Base-by-base conservation (phyloP, 2,888 invertebrate genomes). In the Lomographa bimaculata region DNA sequence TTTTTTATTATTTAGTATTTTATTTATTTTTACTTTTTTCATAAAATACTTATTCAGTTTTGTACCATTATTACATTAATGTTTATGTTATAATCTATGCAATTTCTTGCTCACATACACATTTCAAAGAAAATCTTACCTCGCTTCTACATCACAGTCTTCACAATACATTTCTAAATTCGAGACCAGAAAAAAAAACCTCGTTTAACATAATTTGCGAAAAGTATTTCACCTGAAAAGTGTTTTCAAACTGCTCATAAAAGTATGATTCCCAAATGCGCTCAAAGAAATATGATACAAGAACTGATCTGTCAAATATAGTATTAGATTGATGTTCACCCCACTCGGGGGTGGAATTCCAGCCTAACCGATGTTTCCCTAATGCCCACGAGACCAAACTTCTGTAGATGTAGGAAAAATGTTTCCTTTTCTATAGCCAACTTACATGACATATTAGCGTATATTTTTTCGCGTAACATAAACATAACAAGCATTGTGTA, bases 321-420 rank as follows among this genome's bases (percentile, higher is more conserved):
- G 56, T 64, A 58, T 57, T 61, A 69, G 76, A 77, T 76, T 73
- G 76, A 77, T 76, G 75, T 54, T 63, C 50, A 63, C 57, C 57
- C 71, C 55, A 65, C n/a, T 37, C 43, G 38, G 46, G 46, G 36
- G 39, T 41, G 32, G 44, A 38, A 47, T 46, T 47, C 38, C 47
- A 40, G 48, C 33, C 46, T 35, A 26, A 39, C 44, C 39, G 44
- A 49, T 48, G 46, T 49, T 47, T 38, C 27, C 35, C 24, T 12
- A 6, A 23, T 12, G 14, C 54, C 45, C 51, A 2, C 5, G 51
- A 41, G 54, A 51, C 17, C n/a, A 39, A 54, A 54, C 38, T 51
- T 54, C 14, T 26, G 38, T 43, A 30, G 40, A 45, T 44, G 45
- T 41, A 28, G 39, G 49, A 39, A 49, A 44, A 43, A 51, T 45